These are phyloP conservation scores for Kryptolebias marmoratus DNA, from an alignment of 2,113 vertebrate genomes.

Conservation along the genomic window DNA sequence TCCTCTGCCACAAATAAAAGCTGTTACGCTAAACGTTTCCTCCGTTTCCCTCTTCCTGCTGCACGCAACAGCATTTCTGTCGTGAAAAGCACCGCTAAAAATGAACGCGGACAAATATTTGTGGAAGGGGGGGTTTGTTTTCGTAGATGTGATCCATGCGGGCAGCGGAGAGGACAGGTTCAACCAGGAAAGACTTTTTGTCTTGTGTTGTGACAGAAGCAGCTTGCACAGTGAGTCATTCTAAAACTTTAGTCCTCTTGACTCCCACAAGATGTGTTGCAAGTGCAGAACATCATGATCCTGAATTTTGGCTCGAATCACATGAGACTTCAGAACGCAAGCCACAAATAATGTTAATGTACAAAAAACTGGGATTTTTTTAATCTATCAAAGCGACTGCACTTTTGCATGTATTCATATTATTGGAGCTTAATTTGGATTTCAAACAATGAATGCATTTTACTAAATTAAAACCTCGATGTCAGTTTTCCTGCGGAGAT, in stretches of 20 bases:
- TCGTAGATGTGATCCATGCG: slow-evolving; percentile 20
- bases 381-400: too few relatives aligned
- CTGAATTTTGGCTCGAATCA: too few relatives aligned
- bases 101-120: slow-evolving; percentile 59
- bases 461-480: background rate
- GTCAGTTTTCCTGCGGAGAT: background rate
- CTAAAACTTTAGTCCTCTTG: background rate
- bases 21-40: slow-evolving; percentile 37
- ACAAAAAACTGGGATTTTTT: too few relatives aligned
- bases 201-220: slow-evolving; percentile 8
- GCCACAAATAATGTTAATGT: too few relatives aligned
- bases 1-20: slow-evolving; percentile 34
- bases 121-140: slow-evolving; percentile 26
- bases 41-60: slow-evolving; percentile 34
- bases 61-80: slow-evolving; percentile 49
- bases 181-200: slow-evolving; percentile 24
- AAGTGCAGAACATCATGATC: background rate
- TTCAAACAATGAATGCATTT: background rate
- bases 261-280: background rate
- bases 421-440: too few relatives aligned
- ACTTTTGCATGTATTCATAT: background rate
- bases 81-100: slow-evolving; percentile 56
- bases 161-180: slow-evolving; percentile 24
- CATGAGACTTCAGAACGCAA: too few relatives aligned
- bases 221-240: slow-evolving; percentile 25